These are phyloP conservation scores for Rhizoglyphus robini DNA, from an alignment of 1,140 invertebrate species.

Conservation along the genomic window DNA sequence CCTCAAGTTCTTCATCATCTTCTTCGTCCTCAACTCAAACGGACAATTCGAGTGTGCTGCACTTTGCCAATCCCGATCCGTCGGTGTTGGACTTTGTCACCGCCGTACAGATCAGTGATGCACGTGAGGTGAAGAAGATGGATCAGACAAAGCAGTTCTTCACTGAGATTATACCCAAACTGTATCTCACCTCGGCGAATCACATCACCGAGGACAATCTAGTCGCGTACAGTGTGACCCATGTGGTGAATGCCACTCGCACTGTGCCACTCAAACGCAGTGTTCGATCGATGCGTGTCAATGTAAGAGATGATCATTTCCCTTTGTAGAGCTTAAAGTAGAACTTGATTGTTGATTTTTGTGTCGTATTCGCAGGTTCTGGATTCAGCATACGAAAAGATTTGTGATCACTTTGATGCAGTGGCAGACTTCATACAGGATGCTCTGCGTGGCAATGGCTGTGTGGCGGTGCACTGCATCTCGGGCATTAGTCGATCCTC, in stretches of 20 bases:
- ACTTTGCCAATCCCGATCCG: background rate
- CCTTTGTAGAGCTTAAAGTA: background rate
- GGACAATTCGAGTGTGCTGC: background rate
- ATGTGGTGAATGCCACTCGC: constrained; percentile 6
- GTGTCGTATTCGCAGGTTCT: background rate
- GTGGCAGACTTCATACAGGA: constrained; percentile 2
- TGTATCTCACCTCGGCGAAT: constrained; percentile 13
- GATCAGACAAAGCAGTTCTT: background rate
- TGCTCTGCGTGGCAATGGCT: background rate
- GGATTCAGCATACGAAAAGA: constrained; percentile 7
- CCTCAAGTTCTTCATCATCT: background rate
- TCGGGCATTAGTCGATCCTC: constrained; percentile 76
- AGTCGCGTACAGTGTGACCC: background rate
- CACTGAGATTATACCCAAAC: background rate
- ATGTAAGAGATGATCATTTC: constrained; percentile 1
- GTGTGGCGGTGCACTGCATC: constrained; percentile 61
- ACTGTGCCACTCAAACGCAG: constrained; percentile 1
- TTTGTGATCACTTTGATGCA: constrained; percentile 9
- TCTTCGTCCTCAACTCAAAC: background rate
- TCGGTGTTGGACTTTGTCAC: background rate
- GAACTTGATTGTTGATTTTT: background rate
- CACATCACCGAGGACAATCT: background rate
- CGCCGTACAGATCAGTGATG: background rate
- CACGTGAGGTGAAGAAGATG: background rate
- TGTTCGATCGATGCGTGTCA: background rate